These are phyloP conservation scores for Anhinga rufa DNA, from an alignment of 2,113 vertebrate genomes.

Conservation along the genomic window DNA sequence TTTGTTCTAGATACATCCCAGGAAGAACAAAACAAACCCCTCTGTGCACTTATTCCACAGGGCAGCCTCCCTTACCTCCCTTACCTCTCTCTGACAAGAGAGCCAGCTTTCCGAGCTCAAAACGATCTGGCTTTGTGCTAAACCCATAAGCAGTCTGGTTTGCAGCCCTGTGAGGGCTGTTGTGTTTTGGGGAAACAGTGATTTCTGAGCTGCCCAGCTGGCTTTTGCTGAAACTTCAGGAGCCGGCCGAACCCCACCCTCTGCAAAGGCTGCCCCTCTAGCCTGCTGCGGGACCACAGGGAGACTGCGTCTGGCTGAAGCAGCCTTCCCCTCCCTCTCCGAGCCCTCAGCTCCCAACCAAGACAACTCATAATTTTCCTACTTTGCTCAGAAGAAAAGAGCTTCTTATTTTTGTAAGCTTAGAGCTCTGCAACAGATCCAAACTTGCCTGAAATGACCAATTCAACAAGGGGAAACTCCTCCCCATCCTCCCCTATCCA, in stretches of 20 bases:
- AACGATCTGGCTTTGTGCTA: background rate
- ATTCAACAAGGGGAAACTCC: constrained; percentile 29
- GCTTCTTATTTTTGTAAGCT: constrained; percentile 24
- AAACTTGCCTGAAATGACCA: constrained; percentile 22
- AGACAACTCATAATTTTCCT: background rate
- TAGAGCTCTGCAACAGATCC: background rate
- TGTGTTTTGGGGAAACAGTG: background rate
- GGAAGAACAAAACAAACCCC: background rate
- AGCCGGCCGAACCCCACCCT: background rate
- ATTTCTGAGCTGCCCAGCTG: background rate
- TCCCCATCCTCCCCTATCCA: background rate
- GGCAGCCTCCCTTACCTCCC: background rate
- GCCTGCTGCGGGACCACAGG: background rate
- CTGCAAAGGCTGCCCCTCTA: background rate
- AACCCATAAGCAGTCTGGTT: background rate
- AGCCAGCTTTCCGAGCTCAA: background rate
- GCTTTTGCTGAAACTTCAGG: background rate
- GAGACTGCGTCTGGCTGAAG: background rate
- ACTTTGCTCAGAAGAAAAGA: constrained; percentile 9
- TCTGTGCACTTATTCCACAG: background rate
- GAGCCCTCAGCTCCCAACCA: background rate
- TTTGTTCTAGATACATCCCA: background rate
- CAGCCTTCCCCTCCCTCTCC: background rate
- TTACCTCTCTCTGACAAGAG: background rate
- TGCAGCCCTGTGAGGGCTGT: background rate